These are phyloP conservation scores for Panulirus ornatus DNA, from an alignment of 1,140 invertebrate genomes.

Conservation along the genomic window DNA sequence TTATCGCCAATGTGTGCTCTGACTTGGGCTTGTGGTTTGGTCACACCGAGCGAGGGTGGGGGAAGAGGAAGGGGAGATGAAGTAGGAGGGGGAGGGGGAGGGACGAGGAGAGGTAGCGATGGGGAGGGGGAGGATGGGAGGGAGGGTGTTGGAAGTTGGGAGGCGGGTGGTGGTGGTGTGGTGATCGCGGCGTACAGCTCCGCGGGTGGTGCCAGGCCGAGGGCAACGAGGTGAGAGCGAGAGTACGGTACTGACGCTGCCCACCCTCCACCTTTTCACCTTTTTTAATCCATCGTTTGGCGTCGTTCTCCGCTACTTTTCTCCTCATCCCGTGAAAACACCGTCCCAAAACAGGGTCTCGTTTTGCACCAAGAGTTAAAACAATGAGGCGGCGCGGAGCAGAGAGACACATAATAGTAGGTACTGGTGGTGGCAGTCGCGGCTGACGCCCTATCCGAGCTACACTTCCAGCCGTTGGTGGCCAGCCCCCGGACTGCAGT, in stretches of 20 bases:
- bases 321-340: background rate
- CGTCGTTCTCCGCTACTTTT: background rate
- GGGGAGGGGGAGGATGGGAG: background rate
- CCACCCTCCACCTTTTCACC: background rate
- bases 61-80: background rate
- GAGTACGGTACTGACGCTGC: slow-evolving; percentile 16
- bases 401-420: background rate
- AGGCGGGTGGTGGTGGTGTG: background rate
- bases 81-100: background rate
- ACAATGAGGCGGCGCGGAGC: too few relatives aligned
- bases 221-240: slow-evolving; percentile 23
- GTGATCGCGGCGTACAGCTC: slow-evolving; percentile 14
- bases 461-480: background rate
- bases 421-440: background rate
- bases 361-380: too few relatives aligned
- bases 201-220: background rate
- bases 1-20: background rate
- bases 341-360: background rate
- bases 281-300: background rate
- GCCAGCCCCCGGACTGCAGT: background rate
- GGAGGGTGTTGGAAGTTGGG: background rate
- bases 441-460: background rate
- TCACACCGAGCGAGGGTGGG: background rate
- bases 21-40: background rate
- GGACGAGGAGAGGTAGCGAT: background rate